These are phyloP conservation scores for Psylliodes chrysocephalus DNA, from an alignment of 2,888 invertebrate genomes.

Conservation along the genomic window DNA sequence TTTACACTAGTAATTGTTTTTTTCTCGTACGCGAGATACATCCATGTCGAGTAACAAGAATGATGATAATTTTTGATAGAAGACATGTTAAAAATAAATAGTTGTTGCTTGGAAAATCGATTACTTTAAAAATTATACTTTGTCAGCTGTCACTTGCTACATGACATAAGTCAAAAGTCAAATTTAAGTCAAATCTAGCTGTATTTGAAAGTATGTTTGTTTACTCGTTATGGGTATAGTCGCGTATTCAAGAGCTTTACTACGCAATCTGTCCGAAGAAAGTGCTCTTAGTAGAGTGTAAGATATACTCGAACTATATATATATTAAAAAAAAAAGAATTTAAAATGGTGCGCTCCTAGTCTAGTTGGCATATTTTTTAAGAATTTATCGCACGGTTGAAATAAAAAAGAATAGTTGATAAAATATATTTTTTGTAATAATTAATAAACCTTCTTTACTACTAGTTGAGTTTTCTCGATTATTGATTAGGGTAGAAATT, in stretches of 20 bases:
- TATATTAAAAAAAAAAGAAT: constrained; percentile 38
- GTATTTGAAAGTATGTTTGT: too few species aligned
- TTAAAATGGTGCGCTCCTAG: constrained; percentile 51
- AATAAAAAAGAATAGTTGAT: not conserved
- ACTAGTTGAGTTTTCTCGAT: constrained; percentile 7
- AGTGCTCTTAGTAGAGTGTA: constrained; percentile 63
- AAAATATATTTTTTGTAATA: not conserved
- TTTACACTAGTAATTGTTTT: too few species aligned
- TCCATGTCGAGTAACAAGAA: too few species aligned
- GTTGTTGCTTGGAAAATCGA: too few species aligned
- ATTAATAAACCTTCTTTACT: not conserved
- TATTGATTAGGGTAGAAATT: not conserved
- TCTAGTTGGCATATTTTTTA: constrained; percentile 51
- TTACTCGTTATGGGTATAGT: not conserved
- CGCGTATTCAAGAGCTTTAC: constrained; percentile 19
- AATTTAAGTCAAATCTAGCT: too few species aligned
- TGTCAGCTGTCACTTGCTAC: too few species aligned
- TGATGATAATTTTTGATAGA: too few species aligned
- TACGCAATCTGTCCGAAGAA: constrained; percentile 60
- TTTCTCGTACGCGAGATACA: too few species aligned
- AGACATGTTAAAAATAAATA: too few species aligned
- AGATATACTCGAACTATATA: constrained; percentile 44
- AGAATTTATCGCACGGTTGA: constrained; percentile 30
- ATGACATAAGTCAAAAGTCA: too few species aligned
- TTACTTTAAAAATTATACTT: too few species aligned